phyloP scores from a whole-genome alignment of 2,113 vertebrate species.

The Mastomys coucha region DNA sequence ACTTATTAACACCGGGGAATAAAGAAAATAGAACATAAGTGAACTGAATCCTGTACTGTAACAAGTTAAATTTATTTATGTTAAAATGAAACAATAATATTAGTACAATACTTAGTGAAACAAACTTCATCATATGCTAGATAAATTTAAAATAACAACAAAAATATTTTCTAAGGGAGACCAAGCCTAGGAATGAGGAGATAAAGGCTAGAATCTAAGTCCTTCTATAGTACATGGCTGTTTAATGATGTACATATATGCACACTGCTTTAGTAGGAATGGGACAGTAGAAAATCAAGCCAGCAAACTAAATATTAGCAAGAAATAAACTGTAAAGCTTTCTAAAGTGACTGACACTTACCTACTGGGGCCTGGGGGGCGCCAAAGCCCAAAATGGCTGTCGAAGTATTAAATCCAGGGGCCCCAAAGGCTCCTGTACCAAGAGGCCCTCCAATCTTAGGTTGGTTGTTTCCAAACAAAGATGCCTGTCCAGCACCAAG shows the following conservation, averaged over 20 bases:
- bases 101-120: slow-evolving; percentile 54
- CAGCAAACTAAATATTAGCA: slow-evolving; percentile 53
- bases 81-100: slow-evolving; percentile 49
- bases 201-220: neutral
- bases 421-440: slow-evolving; percentile 93
- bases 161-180: slow-evolving; percentile 31
- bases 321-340: slow-evolving; percentile 66
- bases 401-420: slow-evolving; percentile 91
- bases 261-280: neutral
- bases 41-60: slow-evolving; percentile 48
- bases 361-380: slow-evolving; percentile 94
- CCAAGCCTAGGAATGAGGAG: neutral
- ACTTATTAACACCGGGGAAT: slow-evolving; percentile 11
- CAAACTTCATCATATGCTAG: neutral
- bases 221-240: neutral
- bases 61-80: slow-evolving; percentile 54
- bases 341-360: slow-evolving; percentile 86
- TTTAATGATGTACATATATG: neutral
- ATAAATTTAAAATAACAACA: slow-evolving; percentile 50
- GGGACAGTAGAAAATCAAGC: neutral
- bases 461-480: slow-evolving; percentile 94
- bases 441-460: slow-evolving; percentile 91
- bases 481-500: slow-evolving; percentile 92
- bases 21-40: slow-evolving; percentile 28
- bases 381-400: slow-evolving; percentile 92